Conservation (phyloP, 2,888 invertebrate species). For the Dicycla oo region DNA sequence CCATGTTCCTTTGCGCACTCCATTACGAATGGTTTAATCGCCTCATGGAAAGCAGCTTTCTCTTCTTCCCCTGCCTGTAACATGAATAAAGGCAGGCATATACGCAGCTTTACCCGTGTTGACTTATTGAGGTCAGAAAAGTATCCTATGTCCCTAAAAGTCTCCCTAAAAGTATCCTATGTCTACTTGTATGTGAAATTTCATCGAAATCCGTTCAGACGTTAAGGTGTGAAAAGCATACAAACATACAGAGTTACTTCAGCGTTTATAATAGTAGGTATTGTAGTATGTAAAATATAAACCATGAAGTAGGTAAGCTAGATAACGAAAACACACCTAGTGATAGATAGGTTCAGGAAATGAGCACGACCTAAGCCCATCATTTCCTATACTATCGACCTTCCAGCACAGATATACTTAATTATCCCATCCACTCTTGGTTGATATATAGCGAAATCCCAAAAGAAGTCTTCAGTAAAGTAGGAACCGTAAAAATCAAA, state of each 20-base stretch:
- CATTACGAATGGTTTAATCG: slow-evolving; percentile 32
- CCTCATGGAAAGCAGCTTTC: slow-evolving; percentile 19
- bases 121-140: too few species aligned
- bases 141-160: too few species aligned
- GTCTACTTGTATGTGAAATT: background rate
- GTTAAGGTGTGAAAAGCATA: background rate
- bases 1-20: slow-evolving; percentile 55
- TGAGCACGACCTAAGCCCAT: background rate
- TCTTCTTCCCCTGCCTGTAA: slow-evolving; percentile 45
- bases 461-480: background rate
- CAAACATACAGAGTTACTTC: background rate
- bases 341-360: too few species aligned
- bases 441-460: background rate
- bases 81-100: background rate
- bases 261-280: background rate
- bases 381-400: background rate
- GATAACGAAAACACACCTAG: background rate
- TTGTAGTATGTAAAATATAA: background rate
- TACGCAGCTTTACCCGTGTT: too few species aligned
- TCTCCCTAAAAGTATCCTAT: too few species aligned
- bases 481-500: too few species aligned
- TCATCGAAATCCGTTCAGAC: background rate
- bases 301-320: background rate
- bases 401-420: too few species aligned
- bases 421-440: background rate